Base-by-base conservation (phyloP, 2,797 vertebrate genomes). In the Hoplostethus atlanticus region DNA sequence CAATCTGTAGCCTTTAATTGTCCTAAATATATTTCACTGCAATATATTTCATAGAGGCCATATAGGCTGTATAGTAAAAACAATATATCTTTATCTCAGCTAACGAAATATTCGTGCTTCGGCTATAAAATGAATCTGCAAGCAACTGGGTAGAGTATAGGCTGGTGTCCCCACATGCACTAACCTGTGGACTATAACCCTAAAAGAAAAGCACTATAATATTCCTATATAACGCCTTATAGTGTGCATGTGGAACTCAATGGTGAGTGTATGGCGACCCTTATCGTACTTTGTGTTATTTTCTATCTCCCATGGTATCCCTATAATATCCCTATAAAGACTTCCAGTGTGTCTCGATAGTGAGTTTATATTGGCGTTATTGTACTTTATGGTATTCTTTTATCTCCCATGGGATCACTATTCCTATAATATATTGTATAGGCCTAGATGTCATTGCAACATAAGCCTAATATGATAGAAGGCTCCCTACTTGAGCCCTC, bases 401-500 rank as follows among this genome's bases (percentile, higher is more conserved):
- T 52, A 73, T 66, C 62, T 64, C 58, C 48, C 17, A 53, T 7
- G 34, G 65, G 55, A 48, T 58, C 58, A 60, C 17, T 38, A 54
- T 77, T 64, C 50, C 51, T 75, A n/a, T 58, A 61, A 71, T 56
- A 71, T 84, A 72, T 84, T 81, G 80, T 63, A 81, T 53, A 76
- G 79, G 74, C 83, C 79, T 67, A 54, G 65, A 68, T 87, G 83
- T 87, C 87, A 80, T 80, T 70, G 85, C 77, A 85, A 85, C 76
- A 83, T 62, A 83, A 85, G 79, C 79, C 84, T 85, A 76, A 83
- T 89, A 70, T 87, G 84, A 85, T 80, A 73, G 83, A 81, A 71
- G 78, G 73, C 74, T 86, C 89, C 82, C 87, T 73, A 80, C 84
- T 80, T 84, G 84, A 90, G 84, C 93, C 92, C 92, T 91, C 91